Evolutionary conservation across 1,140 invertebrate species (phyloP), one percentile per base, ranked within the genome.

Genomic region (Anadara kagoshimensis): DNA sequence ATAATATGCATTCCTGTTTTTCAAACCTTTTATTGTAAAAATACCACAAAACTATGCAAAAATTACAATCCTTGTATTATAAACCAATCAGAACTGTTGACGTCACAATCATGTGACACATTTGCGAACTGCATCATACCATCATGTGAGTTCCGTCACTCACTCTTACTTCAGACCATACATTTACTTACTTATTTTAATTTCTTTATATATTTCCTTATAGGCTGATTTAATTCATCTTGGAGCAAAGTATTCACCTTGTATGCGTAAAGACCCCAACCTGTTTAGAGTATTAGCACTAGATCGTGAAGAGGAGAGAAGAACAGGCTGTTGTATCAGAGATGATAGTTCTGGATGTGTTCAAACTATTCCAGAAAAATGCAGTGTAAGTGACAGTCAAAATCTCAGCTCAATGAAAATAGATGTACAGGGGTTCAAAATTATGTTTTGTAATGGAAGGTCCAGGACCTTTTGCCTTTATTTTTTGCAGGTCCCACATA

Each of bases 201-300:
- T 16, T 10, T 47, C 45, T 16, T 47, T 47, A 47, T 20, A 29
- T n/a, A 29, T 57, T 57, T 24, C 14, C 7, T 64, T 88, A 18
- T 80, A 94, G 95, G 95, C 95, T 61, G 97, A 99, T 89, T 91
- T 99, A 44, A 98, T 99, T 80, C 98, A 98, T 89, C 91, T 99
- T 78, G 98, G 98, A 4, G 98, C 98, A 1, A 99, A 99, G 90
- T 99, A 98, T 90, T 95, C 97, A 0, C 98, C 98, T 0, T 99
- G 98, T 89, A 99, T 99, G 98, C 90, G 98, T 70, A 91, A 93
- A 58, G 98, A 99, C 88, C 92, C 94, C n/a, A 95, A 95, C 87
- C 96, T 99, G 81, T 93, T 94, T 51, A 92, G 95, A 73, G 94
- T 95, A 78, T 95, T 99, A 75, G 94, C 95, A 14, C 59, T 76